These are phyloP conservation scores for Casuarius casuarius DNA, from an alignment of 2,113 vertebrate species.

Conservation along the genomic window DNA sequence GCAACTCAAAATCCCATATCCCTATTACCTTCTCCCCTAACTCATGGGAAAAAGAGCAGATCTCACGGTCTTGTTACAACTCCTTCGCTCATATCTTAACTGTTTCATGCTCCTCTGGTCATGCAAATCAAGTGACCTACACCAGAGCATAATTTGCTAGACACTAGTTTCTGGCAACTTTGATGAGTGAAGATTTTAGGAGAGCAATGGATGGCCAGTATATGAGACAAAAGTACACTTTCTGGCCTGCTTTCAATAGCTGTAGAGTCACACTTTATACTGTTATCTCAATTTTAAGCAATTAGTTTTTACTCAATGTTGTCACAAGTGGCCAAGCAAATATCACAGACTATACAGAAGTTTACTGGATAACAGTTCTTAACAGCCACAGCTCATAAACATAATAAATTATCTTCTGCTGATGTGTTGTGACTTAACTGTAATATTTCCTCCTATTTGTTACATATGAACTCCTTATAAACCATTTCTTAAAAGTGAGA, in stretches of 20 bases:
- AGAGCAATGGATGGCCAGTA: background rate
- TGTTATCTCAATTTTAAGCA: slow-evolving; percentile 41
- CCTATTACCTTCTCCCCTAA: background rate
- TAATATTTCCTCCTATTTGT: background rate
- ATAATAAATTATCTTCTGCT: background rate
- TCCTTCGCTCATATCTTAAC: background rate
- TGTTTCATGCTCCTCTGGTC: background rate
- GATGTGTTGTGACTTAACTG: background rate
- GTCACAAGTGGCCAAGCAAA: background rate
- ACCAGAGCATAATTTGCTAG: background rate
- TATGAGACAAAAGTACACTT: background rate
- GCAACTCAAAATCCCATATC: background rate
- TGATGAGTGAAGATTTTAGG: background rate
- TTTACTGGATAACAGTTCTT: slow-evolving; percentile 27
- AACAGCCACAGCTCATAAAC: background rate
- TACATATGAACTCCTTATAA: background rate
- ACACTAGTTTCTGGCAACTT: background rate
- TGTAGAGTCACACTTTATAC: background rate
- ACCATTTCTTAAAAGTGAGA: background rate
- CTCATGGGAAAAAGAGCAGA: background rate
- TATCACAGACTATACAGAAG: background rate
- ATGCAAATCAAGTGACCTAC: background rate
- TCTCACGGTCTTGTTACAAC: background rate
- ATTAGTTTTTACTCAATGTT: slow-evolving; percentile 13
- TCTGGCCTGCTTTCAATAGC: background rate